Conservation (phyloP, 2,113 vertebrate genomes). For the Salvelinus alpinus region DNA sequence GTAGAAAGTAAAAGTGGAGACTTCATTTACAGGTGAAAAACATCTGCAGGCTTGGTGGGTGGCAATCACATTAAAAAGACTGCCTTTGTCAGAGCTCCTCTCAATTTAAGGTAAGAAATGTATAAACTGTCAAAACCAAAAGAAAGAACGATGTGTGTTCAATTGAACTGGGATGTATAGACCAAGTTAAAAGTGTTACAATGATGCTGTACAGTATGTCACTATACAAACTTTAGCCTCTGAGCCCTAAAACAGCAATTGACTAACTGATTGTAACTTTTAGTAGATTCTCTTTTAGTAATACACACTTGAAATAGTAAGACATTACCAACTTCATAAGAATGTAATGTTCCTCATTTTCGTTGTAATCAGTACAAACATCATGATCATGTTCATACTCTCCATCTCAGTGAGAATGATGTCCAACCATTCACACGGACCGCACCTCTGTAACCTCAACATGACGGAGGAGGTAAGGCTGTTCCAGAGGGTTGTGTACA, state of each 20-base stretch:
- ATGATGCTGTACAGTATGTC: not conserved
- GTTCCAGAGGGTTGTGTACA: slow-evolving; percentile 4
- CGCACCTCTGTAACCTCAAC: not conserved
- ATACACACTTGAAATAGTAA: too few relatives aligned
- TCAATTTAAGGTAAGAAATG: not conserved
- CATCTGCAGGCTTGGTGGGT: not conserved
- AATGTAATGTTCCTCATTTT: not conserved
- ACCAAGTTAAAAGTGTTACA: not conserved
- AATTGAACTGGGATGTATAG: not conserved
- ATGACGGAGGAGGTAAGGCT: not conserved
- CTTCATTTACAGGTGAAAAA: not conserved
- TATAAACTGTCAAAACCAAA: not conserved
- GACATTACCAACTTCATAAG: too few relatives aligned
- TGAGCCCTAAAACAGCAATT: not conserved
- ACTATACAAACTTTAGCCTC: not conserved
- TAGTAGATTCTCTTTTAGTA: too few relatives aligned
- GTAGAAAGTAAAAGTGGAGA: not conserved
- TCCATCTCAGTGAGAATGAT: not conserved
- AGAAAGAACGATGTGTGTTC: not conserved
- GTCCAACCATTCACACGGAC: not conserved
- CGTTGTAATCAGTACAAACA: not conserved
- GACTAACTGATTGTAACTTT: not conserved
- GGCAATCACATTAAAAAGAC: not conserved
- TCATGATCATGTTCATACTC: not conserved
- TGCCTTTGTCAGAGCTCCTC: not conserved